phyloP scores from a whole-genome alignment of 2,888 invertebrate genomes.

The Cerceris rybyensis region DNA sequence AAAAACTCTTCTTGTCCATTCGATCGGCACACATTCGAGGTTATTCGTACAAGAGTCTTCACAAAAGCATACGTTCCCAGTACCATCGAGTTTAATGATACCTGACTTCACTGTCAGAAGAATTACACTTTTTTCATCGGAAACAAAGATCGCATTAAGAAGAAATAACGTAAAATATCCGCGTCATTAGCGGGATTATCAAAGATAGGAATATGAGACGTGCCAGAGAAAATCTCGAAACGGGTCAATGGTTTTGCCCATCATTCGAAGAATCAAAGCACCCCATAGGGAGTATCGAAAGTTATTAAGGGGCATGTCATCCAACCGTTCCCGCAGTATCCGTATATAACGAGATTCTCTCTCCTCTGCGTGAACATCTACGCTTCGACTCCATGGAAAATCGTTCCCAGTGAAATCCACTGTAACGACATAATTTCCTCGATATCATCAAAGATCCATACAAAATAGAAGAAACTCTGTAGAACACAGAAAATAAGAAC shows the following conservation, averaged over 20 bases:
- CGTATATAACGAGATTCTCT: conserved; percentile 42
- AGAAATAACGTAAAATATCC: not conserved
- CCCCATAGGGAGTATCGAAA: conserved; percentile 49
- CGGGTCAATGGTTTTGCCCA: conserved; percentile 39
- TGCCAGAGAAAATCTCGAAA: conserved; percentile 28
- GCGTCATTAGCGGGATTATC: conserved; percentile 39
- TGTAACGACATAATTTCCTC: conserved; percentile 65
- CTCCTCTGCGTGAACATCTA: not conserved
- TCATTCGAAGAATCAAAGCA: conserved; percentile 38
- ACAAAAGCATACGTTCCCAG: too few relatives aligned
- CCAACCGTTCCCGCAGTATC: conserved; percentile 22
- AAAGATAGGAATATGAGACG: conserved; percentile 32
- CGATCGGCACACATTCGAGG: too few relatives aligned
- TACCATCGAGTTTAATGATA: too few relatives aligned
- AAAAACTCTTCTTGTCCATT: too few relatives aligned
- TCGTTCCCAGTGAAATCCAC: conserved; percentile 47
- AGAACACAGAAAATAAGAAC: conserved; percentile 15
- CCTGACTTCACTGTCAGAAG: not conserved
- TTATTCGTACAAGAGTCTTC: too few relatives aligned
- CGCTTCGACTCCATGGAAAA: conserved; percentile 39
- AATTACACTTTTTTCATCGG: not conserved
- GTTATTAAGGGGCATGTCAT: conserved; percentile 43
- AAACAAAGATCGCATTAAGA: not conserved
- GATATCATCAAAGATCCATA: conserved; percentile 67
- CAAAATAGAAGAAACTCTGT: conserved; percentile 11